These are phyloP conservation scores for Lasioglossum zephyrum DNA, from an alignment of 2,888 invertebrate genomes.

Conservation along the genomic window DNA sequence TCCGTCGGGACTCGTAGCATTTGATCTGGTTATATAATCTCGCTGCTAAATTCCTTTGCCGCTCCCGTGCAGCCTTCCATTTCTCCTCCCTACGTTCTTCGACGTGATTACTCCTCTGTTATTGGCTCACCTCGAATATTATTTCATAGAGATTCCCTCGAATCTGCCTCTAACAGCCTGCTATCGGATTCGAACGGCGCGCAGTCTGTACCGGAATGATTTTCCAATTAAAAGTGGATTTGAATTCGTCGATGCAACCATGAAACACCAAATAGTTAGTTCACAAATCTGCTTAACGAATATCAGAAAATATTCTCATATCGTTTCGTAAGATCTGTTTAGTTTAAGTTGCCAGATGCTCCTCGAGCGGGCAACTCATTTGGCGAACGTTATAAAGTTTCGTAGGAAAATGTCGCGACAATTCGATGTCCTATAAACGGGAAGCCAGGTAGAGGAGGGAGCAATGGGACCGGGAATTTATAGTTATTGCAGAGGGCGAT, in stretches of 20 bases:
- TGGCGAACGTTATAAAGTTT: not conserved
- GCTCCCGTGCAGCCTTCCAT: not conserved
- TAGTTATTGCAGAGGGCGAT: constrained; percentile 20
- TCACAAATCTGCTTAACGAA: too few species aligned
- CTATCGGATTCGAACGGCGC: not conserved
- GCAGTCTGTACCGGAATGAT: not conserved
- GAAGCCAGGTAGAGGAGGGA: not conserved
- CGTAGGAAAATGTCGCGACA: not conserved
- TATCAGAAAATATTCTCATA: too few species aligned
- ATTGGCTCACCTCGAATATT: not conserved
- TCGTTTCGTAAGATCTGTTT: not conserved
- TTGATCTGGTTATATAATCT: constrained; percentile 41
- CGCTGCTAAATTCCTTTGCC: constrained; percentile 7
- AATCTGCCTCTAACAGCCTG: not conserved
- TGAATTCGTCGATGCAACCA: not conserved
- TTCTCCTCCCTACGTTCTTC: not conserved
- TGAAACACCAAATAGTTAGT: too few species aligned
- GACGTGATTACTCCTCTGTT: constrained; percentile 17
- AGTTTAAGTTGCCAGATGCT: not conserved
- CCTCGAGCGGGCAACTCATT: not conserved
- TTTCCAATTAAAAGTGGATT: not conserved
- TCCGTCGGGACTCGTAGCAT: constrained; percentile 36
- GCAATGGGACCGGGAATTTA: constrained; percentile 29
- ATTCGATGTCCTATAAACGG: not conserved
- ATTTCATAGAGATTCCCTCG: not conserved